Base-by-base conservation (phyloP, 2,888 invertebrate genomes). In the Timema cristinae region DNA sequence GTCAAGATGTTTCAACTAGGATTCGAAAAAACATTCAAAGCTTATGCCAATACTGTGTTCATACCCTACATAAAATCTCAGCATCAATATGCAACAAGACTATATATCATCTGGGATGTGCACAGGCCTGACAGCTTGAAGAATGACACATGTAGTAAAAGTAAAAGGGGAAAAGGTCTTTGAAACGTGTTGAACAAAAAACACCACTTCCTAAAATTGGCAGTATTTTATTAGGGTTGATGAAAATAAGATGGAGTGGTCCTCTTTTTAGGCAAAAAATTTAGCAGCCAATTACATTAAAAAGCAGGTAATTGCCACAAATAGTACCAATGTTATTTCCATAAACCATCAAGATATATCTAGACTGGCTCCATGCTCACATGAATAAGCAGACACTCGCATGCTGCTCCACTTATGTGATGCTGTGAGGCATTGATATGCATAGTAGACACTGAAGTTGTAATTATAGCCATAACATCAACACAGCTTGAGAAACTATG, bases 91-190 rank as follows among this genome's bases (percentile, higher is more conserved):
- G 50, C 16, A 67, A 67, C 49, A 16, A 32, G 50, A 50, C 50
- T 67, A 15, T 49, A 67, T 51, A 67, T 49, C 6, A 51, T 51
- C n/a, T 67, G 48, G 67, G 47, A 67, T 51, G 16, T 67, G 11
- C 49, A 67, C 49, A 50, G 10, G 13, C 48, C 49, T n/a, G 5
- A 48, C 8, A 48, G 67, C 16, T 50, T 67, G 50, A 67, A 67
- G 67, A 67, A 50, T 13, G 50, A 47, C 13, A 52, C 50, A 51
- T 15, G 50, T 15, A 52, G 52, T 0, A 11, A n/a, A 67, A 8
- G 50, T n/a, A n/a, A n/a, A n/a, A 16, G 48, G 50, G 11, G n/a
- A 67, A 67, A 50, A 50, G 7, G 48, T 67, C 9, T n/a, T 47
- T 15, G 50, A 59, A 59, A 59, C 5, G n/a, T 59, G n/a, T 59